Evolutionary conservation across 2,888 invertebrate genomes (phyloP), one percentile per base, ranked within the genome.

Genomic region (Byasa hedistus): DNA sequence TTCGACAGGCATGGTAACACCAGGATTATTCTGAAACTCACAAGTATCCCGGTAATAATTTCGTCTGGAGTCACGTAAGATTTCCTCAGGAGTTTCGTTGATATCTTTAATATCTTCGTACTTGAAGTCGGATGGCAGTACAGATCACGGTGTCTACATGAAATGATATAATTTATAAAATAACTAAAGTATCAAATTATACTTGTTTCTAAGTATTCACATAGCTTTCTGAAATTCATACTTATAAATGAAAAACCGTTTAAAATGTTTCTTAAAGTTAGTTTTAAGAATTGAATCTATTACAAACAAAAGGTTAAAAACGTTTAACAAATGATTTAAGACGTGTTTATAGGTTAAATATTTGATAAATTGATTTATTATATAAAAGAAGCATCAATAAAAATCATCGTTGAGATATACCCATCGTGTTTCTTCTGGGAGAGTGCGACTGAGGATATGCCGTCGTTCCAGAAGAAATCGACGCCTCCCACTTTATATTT

Each of bases 391-490:
- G n/a, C n/a, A n/a, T 32, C 7, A 10, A 5, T 0, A 32, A 32
- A 10, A 32, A 5, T n/a, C 7, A 10, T 32, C 10, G 7, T 1
- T 10, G 8, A 32, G 7, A 32, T 48, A 48, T 69, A 67, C 67
- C 67, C 67, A 7, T 58, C 54, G 48, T 21, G 76, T 54, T 89
- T 87, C 0, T 81, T 75, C 1, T 87, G 87, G 1, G 93, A 94
- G 56, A 96, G 82, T 22, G 95, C 94, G 65, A 95, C 81, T 5
- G 95, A 95, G 68, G 96, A 96, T 0, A 96, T 89, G 0, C 96
- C 96, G 79, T 96, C 96, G 12, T 94, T 95, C 96, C 96, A 96
- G 79, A 95, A 96, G 92, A 96, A 96, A 73, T 95, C 94, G 5
- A 95, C 91, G 0, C 96, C 96, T 19, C 94, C 95, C 21, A 96